Conservation (phyloP, 2,888 invertebrate species). For the Ecdyonurus torrentis region DNA sequence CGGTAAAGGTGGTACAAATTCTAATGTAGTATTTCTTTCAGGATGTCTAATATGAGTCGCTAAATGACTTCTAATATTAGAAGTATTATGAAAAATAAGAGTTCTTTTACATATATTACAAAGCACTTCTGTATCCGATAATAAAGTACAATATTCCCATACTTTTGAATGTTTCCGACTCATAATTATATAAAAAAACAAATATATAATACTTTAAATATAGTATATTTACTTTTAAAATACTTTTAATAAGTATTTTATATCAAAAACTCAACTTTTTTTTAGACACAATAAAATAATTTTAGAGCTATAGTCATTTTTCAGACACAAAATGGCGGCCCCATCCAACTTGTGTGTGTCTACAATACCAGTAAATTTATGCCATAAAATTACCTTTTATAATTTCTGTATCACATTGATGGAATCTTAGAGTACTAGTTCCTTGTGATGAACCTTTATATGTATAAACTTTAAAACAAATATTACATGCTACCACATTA, state of each 20-base stretch:
- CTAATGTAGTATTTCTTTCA: not conserved
- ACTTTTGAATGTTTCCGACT: not conserved
- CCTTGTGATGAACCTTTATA: not conserved
- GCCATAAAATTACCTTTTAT: not conserved
- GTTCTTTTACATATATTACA: not conserved
- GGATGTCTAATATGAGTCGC: not conserved
- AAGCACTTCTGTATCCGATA: not conserved
- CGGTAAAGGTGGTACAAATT: not conserved
- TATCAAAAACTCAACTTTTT: too few species aligned
- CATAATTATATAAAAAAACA: too few species aligned
- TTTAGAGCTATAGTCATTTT: too few species aligned
- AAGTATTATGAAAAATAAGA: not conserved
- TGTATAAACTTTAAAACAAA: not conserved
- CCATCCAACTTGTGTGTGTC: not conserved
- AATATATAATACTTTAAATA: too few species aligned
- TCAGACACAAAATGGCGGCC: not conserved
- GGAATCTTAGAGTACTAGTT: not conserved
- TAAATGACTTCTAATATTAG: not conserved
- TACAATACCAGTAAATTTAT: not conserved
- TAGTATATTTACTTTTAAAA: too few species aligned
- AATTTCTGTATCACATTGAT: not conserved
- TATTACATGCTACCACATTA: not conserved
- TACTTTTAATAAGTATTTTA: too few species aligned
- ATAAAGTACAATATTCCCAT: not conserved
- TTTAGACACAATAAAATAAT: too few species aligned